Percentiles rank a stretch among this genome's conserved stretches.
Evolutionary conservation across 2,888 invertebrate species (phyloP).

Genomic region (Camponotus fellah): DNA sequence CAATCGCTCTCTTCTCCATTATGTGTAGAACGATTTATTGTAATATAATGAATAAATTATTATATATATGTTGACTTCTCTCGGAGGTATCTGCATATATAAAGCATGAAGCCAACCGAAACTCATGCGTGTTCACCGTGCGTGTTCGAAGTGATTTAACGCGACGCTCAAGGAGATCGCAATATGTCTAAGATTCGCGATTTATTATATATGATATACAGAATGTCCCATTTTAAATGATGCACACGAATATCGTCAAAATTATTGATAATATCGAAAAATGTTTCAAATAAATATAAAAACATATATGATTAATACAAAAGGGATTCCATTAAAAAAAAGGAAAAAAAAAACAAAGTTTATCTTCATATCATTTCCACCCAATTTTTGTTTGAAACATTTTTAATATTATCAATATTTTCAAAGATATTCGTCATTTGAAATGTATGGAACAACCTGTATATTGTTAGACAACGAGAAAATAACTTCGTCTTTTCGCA

Average conservation of each 20-base stretch:
- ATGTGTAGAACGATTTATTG: conserved; percentile 76
- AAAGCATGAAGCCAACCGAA: conserved; percentile 55
- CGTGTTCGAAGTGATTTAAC: conserved; percentile 64
- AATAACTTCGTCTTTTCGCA: conserved; percentile 5
- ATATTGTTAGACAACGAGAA: neutral
- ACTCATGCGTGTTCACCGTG: conserved; percentile 59
- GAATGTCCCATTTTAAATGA: neutral
- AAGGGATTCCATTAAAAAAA: neutral
- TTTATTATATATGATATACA: conserved; percentile 36
- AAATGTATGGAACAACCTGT: neutral
- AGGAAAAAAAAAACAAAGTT: neutral
- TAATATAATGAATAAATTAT: conserved; percentile 77
- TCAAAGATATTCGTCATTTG: neutral
- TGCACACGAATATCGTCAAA: neutral
- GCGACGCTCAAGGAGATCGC: conserved; percentile 61
- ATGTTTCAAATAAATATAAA: neutral
- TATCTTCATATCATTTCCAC: neutral
- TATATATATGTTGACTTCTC: conserved; percentile 75
- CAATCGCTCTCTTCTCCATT: conserved; percentile 62
- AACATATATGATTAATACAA: neutral
- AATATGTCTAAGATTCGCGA: conserved; percentile 37
- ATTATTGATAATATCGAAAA: neutral
- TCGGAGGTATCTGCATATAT: conserved; percentile 67
- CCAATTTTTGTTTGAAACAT: neutral
- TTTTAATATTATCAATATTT: neutral